Evolutionary conservation across 2,888 invertebrate genomes (phyloP).

Genomic region (Venusia cambrica): DNA sequence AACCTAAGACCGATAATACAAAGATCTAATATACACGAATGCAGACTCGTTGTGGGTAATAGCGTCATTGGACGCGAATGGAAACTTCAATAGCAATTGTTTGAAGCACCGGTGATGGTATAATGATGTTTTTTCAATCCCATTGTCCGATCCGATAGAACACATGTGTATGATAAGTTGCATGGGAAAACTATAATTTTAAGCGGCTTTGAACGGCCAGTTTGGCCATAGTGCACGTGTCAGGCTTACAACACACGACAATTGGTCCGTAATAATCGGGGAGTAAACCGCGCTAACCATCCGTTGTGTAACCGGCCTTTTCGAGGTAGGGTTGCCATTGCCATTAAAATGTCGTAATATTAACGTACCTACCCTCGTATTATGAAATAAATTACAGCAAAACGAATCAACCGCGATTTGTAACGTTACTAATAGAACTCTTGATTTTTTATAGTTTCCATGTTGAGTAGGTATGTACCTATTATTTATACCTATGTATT

Average conservation of each 20-base stretch:
- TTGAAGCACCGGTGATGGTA: slow-evolving; percentile 1
- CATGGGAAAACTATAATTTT: slow-evolving; percentile 17
- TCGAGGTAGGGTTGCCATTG: slow-evolving; percentile 21
- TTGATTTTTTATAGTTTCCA: slow-evolving; percentile 1
- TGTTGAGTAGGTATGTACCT: neutral
- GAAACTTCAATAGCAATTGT: slow-evolving; percentile 3
- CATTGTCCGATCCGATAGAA: slow-evolving; percentile 5
- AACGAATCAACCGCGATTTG: too few relatives aligned
- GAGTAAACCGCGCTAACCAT: slow-evolving; percentile 44
- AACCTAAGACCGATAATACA: too few relatives aligned
- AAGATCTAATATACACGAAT: too few relatives aligned
- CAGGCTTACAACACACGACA: slow-evolving; percentile 59
- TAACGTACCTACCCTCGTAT: too few relatives aligned
- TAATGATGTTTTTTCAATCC: slow-evolving; percentile 5
- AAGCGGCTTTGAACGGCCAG: slow-evolving; percentile 14
- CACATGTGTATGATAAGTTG: slow-evolving; percentile 6
- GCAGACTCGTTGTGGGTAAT: too few relatives aligned
- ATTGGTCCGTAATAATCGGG: slow-evolving; percentile 70
- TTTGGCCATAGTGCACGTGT: slow-evolving; percentile 33
- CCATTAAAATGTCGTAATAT: too few relatives aligned
- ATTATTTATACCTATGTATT: too few relatives aligned
- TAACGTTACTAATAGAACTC: too few relatives aligned
- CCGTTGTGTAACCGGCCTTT: slow-evolving; percentile 39
- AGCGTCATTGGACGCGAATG: too few relatives aligned
- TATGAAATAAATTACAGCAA: too few relatives aligned